Conservation (phyloP, 2,113 vertebrate species). For the Lasiurus cinereus region DNA sequence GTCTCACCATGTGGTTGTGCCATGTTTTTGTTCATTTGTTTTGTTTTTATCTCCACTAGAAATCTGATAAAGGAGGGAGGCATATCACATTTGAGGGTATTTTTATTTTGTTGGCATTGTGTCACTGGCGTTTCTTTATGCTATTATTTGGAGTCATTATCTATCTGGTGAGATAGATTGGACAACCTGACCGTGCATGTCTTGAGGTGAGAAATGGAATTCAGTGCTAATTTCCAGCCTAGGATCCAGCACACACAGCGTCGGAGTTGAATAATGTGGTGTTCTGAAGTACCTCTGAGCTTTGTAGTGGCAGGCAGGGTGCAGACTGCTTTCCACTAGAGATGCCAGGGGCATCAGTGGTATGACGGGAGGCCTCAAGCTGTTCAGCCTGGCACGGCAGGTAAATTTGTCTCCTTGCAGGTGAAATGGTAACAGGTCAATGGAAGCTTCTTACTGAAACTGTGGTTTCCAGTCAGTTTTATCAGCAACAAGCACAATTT, state of each 20-base stretch:
- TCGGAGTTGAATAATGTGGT: neutral
- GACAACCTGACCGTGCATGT: neutral
- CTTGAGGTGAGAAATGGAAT: slow-evolving; percentile 5
- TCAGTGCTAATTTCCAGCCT: neutral
- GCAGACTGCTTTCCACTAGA: neutral
- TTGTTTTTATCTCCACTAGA: neutral
- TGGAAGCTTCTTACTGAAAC: neutral
- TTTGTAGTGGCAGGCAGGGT: neutral
- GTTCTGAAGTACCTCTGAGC: neutral
- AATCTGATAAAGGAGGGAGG: neutral
- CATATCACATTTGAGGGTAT: neutral
- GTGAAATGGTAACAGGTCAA: neutral
- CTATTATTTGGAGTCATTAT: neutral
- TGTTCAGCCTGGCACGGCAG: too few relatives aligned
- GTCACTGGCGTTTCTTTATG: neutral
- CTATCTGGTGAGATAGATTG: neutral
- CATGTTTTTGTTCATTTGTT: neutral
- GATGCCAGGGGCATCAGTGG: neutral
- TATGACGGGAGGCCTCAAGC: neutral
- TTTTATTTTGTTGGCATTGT: neutral
- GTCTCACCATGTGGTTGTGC: neutral
- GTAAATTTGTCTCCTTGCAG: neutral
- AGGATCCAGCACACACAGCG: neutral
- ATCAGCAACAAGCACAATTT: neutral
- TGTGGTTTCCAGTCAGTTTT: neutral